phyloP scores from a whole-genome alignment of 1,140 invertebrate species.

The Apis cerana region DNA sequence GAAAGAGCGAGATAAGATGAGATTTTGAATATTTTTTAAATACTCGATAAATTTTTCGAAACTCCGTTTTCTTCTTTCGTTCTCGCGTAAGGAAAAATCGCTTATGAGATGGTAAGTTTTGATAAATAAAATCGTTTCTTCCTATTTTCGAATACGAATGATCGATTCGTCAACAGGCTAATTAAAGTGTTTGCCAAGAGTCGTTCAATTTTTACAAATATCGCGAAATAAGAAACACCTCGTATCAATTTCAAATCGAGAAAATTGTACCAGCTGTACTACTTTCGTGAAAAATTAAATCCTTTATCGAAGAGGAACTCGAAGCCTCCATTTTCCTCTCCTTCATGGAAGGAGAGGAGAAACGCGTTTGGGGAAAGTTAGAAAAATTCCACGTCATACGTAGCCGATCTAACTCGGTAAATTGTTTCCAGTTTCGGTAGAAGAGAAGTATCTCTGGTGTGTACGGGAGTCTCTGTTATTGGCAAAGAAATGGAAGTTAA shows the following conservation, averaged over 20 bases:
- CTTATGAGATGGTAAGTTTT: too few relatives aligned
- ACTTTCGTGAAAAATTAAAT: slow-evolving; percentile 14
- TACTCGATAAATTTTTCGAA: too few relatives aligned
- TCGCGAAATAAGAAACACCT: neutral
- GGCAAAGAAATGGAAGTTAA: slow-evolving; percentile 24
- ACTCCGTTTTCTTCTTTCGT: too few relatives aligned
- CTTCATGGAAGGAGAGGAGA: too few relatives aligned
- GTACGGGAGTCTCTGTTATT: slow-evolving; percentile 19
- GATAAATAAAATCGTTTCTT: too few relatives aligned
- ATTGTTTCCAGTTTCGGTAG: slow-evolving; percentile 15
- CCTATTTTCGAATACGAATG: too few relatives aligned
- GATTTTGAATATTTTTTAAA: too few relatives aligned
- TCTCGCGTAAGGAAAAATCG: too few relatives aligned
- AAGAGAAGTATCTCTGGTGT: neutral
- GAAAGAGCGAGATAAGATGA: too few relatives aligned
- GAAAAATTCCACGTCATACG: slow-evolving; percentile 22
- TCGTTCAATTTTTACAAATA: neutral
- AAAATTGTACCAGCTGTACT: neutral
- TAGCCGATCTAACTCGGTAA: slow-evolving; percentile 12
- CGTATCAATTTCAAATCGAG: neutral
- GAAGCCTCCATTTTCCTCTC: neutral
- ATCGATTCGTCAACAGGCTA: too few relatives aligned
- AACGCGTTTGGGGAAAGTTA: neutral
- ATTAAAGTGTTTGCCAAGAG: too few relatives aligned
- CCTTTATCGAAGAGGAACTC: neutral